phyloP scores from a whole-genome alignment of 1,140 invertebrate genomes.

The Drosophila azteca region DNA sequence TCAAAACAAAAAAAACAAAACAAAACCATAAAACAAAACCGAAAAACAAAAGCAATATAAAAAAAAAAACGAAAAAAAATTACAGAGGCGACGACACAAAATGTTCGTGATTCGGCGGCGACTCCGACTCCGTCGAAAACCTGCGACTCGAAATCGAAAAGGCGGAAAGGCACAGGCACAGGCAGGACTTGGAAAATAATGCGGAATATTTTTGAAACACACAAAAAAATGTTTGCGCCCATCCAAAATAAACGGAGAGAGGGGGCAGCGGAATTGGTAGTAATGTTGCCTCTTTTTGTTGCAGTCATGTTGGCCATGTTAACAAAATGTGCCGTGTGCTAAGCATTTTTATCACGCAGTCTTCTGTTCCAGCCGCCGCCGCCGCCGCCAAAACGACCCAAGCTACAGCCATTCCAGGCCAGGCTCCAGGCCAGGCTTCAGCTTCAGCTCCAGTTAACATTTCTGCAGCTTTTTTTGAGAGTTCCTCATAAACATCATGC shows the following conservation, averaged over 20 bases:
- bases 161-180: slow-evolving; percentile 10
- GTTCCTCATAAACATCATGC: slow-evolving; percentile 72
- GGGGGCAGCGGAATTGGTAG: slow-evolving; percentile 11
- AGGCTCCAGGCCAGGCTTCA: not conserved
- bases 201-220: slow-evolving; percentile 72
- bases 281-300: slow-evolving; percentile 31
- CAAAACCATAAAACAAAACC: slow-evolving; percentile 1
- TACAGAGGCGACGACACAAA: slow-evolving; percentile 71
- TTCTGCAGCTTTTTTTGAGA: slow-evolving; percentile 44
- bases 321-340: slow-evolving; percentile 74
- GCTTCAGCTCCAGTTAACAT: slow-evolving; percentile 50
- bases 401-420: not conserved
- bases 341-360: slow-evolving; percentile 79
- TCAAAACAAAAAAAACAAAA: slow-evolving; percentile 23
- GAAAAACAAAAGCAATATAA: slow-evolving; percentile 1
- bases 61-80: slow-evolving; percentile 43
- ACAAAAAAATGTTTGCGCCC: slow-evolving; percentile 46
- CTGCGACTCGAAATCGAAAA: slow-evolving; percentile 44
- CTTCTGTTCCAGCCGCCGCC: slow-evolving; percentile 43
- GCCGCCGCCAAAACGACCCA: slow-evolving; percentile 1
- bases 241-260: slow-evolving; percentile 43
- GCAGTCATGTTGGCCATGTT: slow-evolving; percentile 74
- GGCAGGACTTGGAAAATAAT: slow-evolving; percentile 59
- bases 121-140: slow-evolving; percentile 37
- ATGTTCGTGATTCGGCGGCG: slow-evolving; percentile 68